Evolutionary conservation across 2,888 invertebrate species (phyloP).

Genomic region (Nycteola revayana): DNA sequence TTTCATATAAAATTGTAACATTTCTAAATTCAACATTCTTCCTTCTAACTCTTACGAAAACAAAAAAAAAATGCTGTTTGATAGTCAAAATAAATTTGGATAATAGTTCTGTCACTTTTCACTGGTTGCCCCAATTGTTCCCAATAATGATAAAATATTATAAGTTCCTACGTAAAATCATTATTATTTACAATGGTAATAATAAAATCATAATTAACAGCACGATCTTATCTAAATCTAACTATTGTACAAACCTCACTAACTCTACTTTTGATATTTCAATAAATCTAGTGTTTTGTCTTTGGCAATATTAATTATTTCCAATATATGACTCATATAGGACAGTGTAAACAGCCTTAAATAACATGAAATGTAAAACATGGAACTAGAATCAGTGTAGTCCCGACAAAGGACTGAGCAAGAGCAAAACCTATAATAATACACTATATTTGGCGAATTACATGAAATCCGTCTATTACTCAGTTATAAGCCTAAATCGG

Average conservation of each 20-base stretch:
- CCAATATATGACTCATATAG: conserved; percentile 33
- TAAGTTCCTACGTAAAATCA: conserved; percentile 30
- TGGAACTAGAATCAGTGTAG: conserved; percentile 9
- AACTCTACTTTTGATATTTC: conserved; percentile 43
- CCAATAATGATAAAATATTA: conserved; percentile 23
- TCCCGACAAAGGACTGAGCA: conserved; percentile 15
- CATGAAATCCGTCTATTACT: conserved; percentile 16
- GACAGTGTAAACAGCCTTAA: conserved; percentile 32
- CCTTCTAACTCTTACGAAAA: no score
- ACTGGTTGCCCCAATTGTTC: conserved; percentile 31
- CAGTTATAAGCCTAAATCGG: conserved; percentile 14
- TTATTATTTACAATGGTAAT: conserved; percentile 35
- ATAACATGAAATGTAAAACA: conserved; percentile 31
- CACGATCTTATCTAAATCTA: conserved; percentile 42
- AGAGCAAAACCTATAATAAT: no score
- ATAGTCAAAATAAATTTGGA: conserved; percentile 21
- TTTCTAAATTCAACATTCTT: no score
- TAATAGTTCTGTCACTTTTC: conserved; percentile 21
- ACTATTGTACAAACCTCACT: conserved; percentile 59
- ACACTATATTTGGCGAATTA: background rate
- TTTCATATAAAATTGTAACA: no score
- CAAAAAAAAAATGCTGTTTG: no score
- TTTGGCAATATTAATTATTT: conserved; percentile 55
- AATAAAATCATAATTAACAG: conserved; percentile 35
- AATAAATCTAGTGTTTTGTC: conserved; percentile 46